A percentile compares a stretch with the other conserved stretches of the same genome.
These are phyloP conservation scores for Eudorcas thomsonii DNA, from an alignment of 2,113 vertebrate species.

Conservation along the genomic window DNA sequence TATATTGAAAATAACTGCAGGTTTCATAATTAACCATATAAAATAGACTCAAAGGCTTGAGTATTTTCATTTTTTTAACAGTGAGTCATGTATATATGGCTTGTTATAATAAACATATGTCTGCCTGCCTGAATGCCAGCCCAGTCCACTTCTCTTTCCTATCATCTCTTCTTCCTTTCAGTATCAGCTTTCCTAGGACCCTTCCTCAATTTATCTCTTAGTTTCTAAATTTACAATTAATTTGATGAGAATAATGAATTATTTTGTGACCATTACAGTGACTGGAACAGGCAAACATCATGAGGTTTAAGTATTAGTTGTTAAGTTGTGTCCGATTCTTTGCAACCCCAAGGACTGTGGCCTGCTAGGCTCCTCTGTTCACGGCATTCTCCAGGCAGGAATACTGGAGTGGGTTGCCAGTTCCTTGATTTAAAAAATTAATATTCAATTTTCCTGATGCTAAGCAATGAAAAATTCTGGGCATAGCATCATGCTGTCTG, in stretches of 20 bases:
- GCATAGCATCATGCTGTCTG: background rate
- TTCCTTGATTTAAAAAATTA: conserved; percentile 1
- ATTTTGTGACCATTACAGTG: background rate
- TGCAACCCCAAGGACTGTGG: background rate
- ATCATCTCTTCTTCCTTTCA: background rate
- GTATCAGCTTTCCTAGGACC: background rate
- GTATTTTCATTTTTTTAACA: background rate
- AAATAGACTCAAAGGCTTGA: background rate
- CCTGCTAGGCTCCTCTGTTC: background rate
- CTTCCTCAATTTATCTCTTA: background rate
- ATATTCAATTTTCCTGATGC: background rate
- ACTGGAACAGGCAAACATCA: background rate
- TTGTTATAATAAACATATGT: too few species aligned
- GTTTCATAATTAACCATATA: background rate
- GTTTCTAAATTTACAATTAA: conserved; percentile 2
- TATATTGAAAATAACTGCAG: background rate
- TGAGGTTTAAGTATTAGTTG: background rate
- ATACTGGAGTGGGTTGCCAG: background rate
- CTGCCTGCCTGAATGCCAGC: background rate
- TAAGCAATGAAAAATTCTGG: background rate
- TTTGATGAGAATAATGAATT: conserved; percentile 3
- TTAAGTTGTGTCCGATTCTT: background rate
- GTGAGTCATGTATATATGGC: background rate
- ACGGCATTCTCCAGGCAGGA: background rate
- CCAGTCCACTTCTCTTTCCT: background rate